Evolutionary conservation across 2,888 invertebrate species (phyloP).

Genomic region (Lutraria lutraria): DNA sequence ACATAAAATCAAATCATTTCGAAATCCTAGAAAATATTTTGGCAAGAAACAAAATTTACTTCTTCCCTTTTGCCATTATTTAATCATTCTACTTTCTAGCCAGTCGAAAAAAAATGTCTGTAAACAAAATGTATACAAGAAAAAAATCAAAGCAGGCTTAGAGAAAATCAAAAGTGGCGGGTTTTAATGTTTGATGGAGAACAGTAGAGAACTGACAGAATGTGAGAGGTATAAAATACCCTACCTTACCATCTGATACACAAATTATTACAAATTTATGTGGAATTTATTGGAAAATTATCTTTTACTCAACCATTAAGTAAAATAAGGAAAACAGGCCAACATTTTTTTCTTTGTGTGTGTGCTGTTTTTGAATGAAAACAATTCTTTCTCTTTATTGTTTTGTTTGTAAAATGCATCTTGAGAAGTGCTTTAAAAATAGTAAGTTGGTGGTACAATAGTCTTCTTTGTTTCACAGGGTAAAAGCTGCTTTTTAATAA

Average conservation of each 20-base stretch:
- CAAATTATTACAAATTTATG: constrained; percentile 1
- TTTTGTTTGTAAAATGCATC: too few relatives aligned
- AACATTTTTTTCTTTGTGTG: background rate
- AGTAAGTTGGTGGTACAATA: too few relatives aligned
- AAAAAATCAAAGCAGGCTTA: background rate
- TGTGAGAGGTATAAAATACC: background rate
- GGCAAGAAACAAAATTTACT: background rate
- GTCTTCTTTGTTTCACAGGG: too few relatives aligned
- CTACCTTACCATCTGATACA: background rate
- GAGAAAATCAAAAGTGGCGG: background rate
- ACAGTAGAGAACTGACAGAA: background rate
- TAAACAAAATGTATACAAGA: background rate
- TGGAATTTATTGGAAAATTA: constrained; percentile 1
- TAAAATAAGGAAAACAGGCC: background rate
- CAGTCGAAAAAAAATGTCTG: background rate
- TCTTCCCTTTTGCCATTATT: background rate
- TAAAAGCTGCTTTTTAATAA: too few relatives aligned
- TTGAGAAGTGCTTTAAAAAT: too few relatives aligned
- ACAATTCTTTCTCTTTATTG: too few relatives aligned
- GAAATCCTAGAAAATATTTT: constrained; percentile 15
- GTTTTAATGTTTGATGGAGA: background rate
- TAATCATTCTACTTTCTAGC: background rate
- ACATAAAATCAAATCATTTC: background rate
- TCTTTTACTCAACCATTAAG: background rate
- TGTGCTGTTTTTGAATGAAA: background rate